Evolutionary conservation across 2,797 vertebrate species (phyloP), one percentile per base, ranked within the genome.

Genomic region (Fringilla coelebs): DNA sequence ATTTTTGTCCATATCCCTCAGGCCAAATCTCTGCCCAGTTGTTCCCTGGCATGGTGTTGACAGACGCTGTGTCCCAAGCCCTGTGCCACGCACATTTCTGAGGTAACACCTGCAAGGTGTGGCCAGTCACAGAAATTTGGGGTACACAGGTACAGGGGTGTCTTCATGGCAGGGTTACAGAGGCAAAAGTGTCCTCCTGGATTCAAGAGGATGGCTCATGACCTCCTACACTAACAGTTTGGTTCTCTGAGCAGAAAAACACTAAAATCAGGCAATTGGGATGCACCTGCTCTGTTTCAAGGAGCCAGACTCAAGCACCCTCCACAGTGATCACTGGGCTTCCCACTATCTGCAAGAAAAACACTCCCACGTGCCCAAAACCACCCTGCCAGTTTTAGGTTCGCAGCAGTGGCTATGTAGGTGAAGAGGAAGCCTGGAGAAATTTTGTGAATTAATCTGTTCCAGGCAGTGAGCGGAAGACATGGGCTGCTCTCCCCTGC

Each of bases 391-490:
- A 13, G 54, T 48, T 92, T 86, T 49, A 76, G 13, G 43, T 48
- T 41, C 12, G 2, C 75, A 79, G 58, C 61, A 51, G 78, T 52
- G 51, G 36, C 51, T 95, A 41, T 58, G 54, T 72, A 70, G 73
- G 78, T 68, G 26, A 92, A 89, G 24, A 32, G 61, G 18, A 79
- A 93, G 73, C 91, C 79, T 66, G 73, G 62, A 93, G 87, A 85
- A 78, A 79, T 85, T 14, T 45, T 80, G 72, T 54, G 92, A 94
- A 88, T 85, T 85, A 85, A 91, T 94, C 77, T 60, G 60, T 96
- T 95, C 79, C 87, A 91, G 88, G 51, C 68, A 84, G 54, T 58
- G 75, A 71, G 71, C 88, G 86, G 90, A 67, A 95, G 85, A 49
- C 74, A 20, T 1, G 65, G 62, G 52, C 66, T 93, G 75, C 49